Evolutionary conservation across 2,113 vertebrate species (phyloP).

Genomic region (Corythaixoides concolor): DNA sequence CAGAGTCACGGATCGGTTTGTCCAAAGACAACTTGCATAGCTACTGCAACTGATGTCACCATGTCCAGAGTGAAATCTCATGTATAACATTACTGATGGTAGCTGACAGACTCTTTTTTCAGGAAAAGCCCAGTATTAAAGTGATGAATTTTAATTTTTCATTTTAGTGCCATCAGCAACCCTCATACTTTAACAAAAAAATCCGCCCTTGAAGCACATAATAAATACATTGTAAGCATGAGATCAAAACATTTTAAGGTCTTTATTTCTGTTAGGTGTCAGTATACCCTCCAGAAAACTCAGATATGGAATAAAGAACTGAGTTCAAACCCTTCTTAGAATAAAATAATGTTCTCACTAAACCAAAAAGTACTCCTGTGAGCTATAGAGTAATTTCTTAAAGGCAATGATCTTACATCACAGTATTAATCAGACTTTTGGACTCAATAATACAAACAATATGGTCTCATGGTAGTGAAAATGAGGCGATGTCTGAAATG

Average conservation of each 20-base stretch:
- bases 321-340: background rate
- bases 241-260: background rate
- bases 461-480: background rate
- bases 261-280: background rate
- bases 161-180: background rate
- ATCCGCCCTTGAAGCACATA: background rate
- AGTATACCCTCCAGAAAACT: background rate
- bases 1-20: rapidly evolving
- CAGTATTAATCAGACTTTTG: background rate
- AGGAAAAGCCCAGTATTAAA: background rate
- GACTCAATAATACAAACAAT: background rate
- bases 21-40: background rate
- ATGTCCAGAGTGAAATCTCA: background rate
- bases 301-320: background rate
- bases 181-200: background rate
- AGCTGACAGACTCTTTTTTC: background rate
- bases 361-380: background rate
- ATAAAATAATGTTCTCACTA: background rate
- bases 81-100: background rate
- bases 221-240: background rate
- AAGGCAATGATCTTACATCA: background rate
- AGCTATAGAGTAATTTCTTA: background rate
- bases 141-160: background rate
- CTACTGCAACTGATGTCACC: background rate
- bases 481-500: background rate